Evolutionary conservation across 30 jellyfish, hydroid and myxozoan genomes (phyloP), one percentile per base, ranked within the genome.

Genomic region (Catostylus mosaicus): DNA sequence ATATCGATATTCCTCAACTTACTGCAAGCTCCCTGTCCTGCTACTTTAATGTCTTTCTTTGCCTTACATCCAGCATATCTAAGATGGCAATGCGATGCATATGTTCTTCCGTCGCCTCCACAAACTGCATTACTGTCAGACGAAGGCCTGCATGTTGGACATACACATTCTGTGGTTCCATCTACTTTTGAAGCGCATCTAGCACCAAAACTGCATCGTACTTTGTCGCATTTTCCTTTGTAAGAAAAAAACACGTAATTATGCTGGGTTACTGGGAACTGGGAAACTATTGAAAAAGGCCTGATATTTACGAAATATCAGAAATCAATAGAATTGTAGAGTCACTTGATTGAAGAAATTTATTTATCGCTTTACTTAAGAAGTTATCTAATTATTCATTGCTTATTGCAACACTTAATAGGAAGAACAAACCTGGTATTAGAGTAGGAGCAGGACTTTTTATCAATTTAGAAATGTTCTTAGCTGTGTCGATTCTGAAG

Each of bases 151-250:
- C 56, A 43, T 6, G 56, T 43, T 43, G 16, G 12, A 43, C 56
- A 43, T 6, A 43, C 8, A 16, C 56, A 43, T 43, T 43, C 56
- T 6, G 56, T 6, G 56, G 12, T 43, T 43, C 56, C 12, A 43
- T 43, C 56, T 43, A 6, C 56, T 43, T 43, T 43, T 6, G 16
- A 6, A 43, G 12, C 12, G 16, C 56, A 43, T 43, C 56, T 8
- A 6, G 56, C 8, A 43, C 56, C 56, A 43, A 43, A 43, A 43
- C 46, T 67, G 64, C 97, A 89, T 7, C 22, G 37, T 37, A 50
- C 85, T 18, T 62, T 59, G 29, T 11, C 30, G 38, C 97, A 88
- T 18, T 78, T 70, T 12, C 73, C 97, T 88, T n/a, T n/a, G n/a
- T n/a, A n/a, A n/a, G n/a, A n/a, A n/a, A n/a, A n/a, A n/a, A n/a